Evolutionary conservation across 2,797 vertebrate genomes (phyloP).

Genomic region (Hirundo rustica): DNA sequence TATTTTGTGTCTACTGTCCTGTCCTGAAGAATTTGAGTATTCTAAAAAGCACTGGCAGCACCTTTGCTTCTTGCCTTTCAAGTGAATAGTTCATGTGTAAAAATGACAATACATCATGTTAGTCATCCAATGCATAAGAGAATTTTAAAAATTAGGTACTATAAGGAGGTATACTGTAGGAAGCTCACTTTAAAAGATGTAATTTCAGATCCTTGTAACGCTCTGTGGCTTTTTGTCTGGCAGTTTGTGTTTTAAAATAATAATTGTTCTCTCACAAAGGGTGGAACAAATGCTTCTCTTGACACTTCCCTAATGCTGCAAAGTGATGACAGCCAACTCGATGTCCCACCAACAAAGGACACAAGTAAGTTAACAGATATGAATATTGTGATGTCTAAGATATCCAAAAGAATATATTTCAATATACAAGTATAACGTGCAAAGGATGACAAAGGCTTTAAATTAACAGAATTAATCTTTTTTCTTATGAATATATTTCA

Average conservation of each 20-base stretch:
- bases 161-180: neutral
- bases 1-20: neutral
- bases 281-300: conserved; percentile 31
- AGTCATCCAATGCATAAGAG: neutral
- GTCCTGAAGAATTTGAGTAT: neutral
- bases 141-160: neutral
- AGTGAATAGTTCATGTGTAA: neutral
- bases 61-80: neutral
- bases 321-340: conserved; percentile 51
- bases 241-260: neutral
- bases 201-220: neutral
- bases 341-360: conserved; percentile 59
- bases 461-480: neutral
- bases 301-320: conserved; percentile 67
- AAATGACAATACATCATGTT: neutral
- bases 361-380: conserved; percentile 52
- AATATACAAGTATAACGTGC: neutral
- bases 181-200: neutral
- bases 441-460: neutral
- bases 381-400: neutral
- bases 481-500: neutral
- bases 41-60: neutral
- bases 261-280: conserved; percentile 56
- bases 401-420: neutral
- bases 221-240: neutral